phyloP scores from a whole-genome alignment of 2,888 invertebrate genomes.

The Dendrolimus houi region DNA sequence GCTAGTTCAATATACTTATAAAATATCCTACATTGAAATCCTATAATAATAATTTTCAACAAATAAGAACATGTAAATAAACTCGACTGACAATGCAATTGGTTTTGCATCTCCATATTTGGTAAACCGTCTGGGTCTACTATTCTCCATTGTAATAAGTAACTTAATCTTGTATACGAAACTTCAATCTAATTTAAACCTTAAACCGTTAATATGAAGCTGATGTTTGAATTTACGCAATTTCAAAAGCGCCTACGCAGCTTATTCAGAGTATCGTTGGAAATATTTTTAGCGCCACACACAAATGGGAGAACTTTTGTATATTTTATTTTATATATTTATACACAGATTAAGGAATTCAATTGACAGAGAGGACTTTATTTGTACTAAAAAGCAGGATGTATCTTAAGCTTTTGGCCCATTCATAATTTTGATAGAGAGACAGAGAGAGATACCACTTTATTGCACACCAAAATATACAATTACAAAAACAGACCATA shows the following conservation, averaged over 20 bases:
- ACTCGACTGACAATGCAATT: background rate
- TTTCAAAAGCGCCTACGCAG: constrained; percentile 4
- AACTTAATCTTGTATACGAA: background rate
- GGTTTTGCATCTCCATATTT: background rate
- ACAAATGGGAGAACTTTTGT: background rate
- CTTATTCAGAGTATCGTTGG: constrained; percentile 1
- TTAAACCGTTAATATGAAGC: background rate
- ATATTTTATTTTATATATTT: background rate
- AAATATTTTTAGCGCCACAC: constrained; percentile 5
- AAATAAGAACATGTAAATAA: background rate
- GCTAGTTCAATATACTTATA: too few species aligned
- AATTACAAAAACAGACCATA: too few species aligned
- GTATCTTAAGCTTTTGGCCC: too few species aligned
- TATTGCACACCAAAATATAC: too few species aligned
- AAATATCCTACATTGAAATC: background rate
- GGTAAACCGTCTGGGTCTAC: background rate
- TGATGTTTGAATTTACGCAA: background rate
- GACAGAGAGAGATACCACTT: too few species aligned
- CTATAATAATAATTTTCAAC: background rate
- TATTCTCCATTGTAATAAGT: background rate
- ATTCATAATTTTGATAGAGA: too few species aligned
- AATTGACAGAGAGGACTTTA: background rate
- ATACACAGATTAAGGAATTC: background rate
- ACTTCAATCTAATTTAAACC: background rate
- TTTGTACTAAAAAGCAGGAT: too few species aligned